Evolutionary conservation across 2,797 vertebrate genomes (phyloP).

Genomic region (Cossypha niveicapilla): DNA sequence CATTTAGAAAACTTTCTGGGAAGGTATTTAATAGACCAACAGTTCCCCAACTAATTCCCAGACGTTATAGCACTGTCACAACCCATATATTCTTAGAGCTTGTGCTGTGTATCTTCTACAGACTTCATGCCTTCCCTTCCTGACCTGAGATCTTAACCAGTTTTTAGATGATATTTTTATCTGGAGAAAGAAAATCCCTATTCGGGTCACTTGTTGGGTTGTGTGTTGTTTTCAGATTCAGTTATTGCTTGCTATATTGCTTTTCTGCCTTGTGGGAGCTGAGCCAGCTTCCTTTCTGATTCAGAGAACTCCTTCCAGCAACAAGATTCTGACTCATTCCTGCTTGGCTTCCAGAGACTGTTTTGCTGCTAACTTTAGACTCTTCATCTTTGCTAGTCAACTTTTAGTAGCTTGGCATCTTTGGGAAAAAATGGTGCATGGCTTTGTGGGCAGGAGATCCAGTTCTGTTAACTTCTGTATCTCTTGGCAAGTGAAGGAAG

Average conservation of each 20-base stretch:
- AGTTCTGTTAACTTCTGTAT: slow-evolving; percentile 43
- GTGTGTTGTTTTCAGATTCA: slow-evolving; percentile 53
- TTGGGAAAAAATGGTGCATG: slow-evolving; percentile 31
- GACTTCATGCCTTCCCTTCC: not conserved
- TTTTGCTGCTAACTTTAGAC: slow-evolving; percentile 65
- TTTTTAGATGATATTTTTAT: slow-evolving; percentile 8
- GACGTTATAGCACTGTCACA: not conserved
- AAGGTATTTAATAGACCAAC: not conserved
- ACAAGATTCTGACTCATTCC: slow-evolving; percentile 61
- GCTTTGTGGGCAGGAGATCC: slow-evolving; percentile 38
- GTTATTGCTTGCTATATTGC: slow-evolving; percentile 67
- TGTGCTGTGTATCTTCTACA: not conserved
- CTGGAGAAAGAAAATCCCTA: slow-evolving; percentile 44
- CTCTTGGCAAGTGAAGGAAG: slow-evolving; percentile 22
- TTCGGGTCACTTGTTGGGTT: slow-evolving; percentile 56
- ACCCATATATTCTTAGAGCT: not conserved
- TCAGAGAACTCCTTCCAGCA: slow-evolving; percentile 64
- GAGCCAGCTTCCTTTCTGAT: slow-evolving; percentile 67
- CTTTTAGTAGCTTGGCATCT: slow-evolving; percentile 53
- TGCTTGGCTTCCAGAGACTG: slow-evolving; percentile 59
- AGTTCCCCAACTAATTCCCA: not conserved
- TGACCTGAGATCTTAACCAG: slow-evolving; percentile 24
- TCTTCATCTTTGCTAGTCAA: slow-evolving; percentile 61
- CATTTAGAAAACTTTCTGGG: not conserved
- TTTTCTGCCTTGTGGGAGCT: slow-evolving; percentile 70